Conservation (phyloP, 2,888 invertebrate species). For the Anoplius nigerrimus region DNA sequence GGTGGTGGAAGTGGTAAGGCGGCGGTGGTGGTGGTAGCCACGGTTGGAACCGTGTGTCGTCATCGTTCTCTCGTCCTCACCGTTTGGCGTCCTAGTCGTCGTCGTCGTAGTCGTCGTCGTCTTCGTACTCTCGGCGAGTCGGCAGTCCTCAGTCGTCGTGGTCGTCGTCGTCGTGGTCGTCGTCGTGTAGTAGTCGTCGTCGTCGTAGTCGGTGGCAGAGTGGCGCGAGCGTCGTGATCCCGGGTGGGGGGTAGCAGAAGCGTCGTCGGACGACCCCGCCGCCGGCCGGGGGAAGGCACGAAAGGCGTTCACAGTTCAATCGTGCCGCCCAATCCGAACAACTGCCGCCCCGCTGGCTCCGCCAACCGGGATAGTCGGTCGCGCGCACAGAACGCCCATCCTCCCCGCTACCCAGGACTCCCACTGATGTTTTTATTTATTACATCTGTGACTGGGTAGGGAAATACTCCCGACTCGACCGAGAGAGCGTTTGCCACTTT, state of each 20-base stretch:
- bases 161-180: conserved; percentile 75
- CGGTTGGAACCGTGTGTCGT: too few relatives aligned
- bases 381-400: conserved; percentile 67
- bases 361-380: conserved; percentile 60
- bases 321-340: conserved; percentile 58
- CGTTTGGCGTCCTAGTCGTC: conserved; percentile 46
- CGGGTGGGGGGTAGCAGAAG: conserved; percentile 42
- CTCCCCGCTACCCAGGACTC: conserved; percentile 69
- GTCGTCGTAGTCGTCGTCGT: conserved; percentile 65
- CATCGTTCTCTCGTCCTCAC: conserved; percentile 74
- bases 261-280: conserved; percentile 17
- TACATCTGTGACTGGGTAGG: conserved; percentile 75
- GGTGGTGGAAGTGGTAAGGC: conserved; percentile 53
- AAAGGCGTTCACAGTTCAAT: conserved; percentile 57
- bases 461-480: conserved; percentile 74
- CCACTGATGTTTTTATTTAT: conserved; percentile 75
- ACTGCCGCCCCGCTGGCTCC: conserved; percentile 59
- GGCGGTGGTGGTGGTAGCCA: conserved; percentile 68
- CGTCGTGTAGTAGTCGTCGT: conserved; percentile 63
- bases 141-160: conserved; percentile 61
- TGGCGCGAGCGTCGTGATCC: conserved; percentile 45
- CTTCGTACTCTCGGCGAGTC: conserved; percentile 46
- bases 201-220: conserved; percentile 45
- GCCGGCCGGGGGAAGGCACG: conserved; percentile 54
- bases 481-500: conserved; percentile 74